Percentiles rank a stretch among this genome's conserved stretches.
Conservation (phyloP, 2,888 invertebrate genomes). For the Ophonus ardosiacus region DNA sequence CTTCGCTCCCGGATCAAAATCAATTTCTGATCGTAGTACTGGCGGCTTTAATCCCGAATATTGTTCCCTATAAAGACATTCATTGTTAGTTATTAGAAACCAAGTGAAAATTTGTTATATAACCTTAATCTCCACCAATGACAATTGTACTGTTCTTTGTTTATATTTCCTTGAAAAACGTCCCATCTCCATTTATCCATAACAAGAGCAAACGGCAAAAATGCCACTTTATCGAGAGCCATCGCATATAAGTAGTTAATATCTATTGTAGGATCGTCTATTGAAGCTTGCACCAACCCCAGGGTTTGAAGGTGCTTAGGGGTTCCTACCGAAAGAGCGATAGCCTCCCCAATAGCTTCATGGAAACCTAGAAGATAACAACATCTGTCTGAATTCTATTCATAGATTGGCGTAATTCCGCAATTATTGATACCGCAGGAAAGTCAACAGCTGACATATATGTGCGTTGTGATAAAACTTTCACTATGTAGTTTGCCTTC, state of each 20-base stretch:
- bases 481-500: constrained; percentile 52
- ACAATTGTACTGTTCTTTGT: constrained; percentile 89
- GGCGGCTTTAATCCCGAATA: constrained; percentile 93
- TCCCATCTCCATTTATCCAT: constrained; percentile 94
- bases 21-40: constrained; percentile 88
- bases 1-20: constrained; percentile 95
- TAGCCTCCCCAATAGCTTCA: constrained; percentile 94
- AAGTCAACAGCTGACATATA: constrained; percentile 57
- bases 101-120: constrained; percentile 59
- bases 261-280: constrained; percentile 89
- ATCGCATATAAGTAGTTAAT: constrained; percentile 90
- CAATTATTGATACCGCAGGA: constrained; percentile 46
- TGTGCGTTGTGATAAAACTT: constrained; percentile 57
- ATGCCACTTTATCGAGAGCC: constrained; percentile 91
- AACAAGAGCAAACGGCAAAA: constrained; percentile 89
- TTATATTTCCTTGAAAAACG: constrained; percentile 86
- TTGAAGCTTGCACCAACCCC: constrained; percentile 88
- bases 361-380: constrained; percentile 85
- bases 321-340: constrained; percentile 90
- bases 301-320: constrained; percentile 91
- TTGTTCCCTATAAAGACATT: constrained; percentile 81
- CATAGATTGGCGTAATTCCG: constrained; percentile 45
- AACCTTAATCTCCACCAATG: constrained; percentile 92
- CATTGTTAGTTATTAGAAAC: background rate
- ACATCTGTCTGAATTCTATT: constrained; percentile 5